These are phyloP conservation scores for Spinus pinus DNA, from an alignment of 2,797 vertebrate species.

Conservation along the genomic window DNA sequence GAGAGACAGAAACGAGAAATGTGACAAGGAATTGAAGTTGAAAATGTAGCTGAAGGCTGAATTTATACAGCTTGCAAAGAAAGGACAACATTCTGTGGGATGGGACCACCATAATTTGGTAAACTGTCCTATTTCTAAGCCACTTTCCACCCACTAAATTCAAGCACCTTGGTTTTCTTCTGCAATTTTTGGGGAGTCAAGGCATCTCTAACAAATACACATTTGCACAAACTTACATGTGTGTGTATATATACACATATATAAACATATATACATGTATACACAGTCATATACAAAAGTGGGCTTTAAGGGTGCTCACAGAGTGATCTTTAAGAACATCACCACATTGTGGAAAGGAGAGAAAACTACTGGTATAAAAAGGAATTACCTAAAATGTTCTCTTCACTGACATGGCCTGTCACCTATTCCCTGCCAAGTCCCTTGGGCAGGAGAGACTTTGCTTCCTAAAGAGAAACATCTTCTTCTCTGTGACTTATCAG, in stretches of 20 bases:
- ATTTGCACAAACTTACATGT: background rate
- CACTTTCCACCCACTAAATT: constrained; percentile 41
- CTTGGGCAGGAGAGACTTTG: background rate
- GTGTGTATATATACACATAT: background rate
- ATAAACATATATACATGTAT: background rate
- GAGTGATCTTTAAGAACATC: background rate
- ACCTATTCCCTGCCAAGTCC: background rate
- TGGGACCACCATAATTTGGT: constrained; percentile 54
- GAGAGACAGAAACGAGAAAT: constrained; percentile 55
- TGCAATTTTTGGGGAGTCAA: background rate
- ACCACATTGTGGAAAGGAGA: background rate
- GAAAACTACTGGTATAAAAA: background rate
- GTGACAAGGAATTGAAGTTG: constrained; percentile 57
- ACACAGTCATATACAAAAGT: background rate
- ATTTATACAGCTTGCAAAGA: constrained; percentile 60
- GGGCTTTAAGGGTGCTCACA: background rate
- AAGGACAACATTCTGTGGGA: constrained; percentile 62
- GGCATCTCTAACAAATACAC: background rate
- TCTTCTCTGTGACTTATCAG: background rate
- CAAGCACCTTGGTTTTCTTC: constrained; percentile 44
- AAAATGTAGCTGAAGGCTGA: constrained; percentile 59
- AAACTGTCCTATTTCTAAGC: constrained; percentile 62
- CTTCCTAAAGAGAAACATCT: background rate
- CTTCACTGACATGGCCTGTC: background rate
- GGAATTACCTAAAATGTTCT: background rate